phyloP scores from a whole-genome alignment of 2,888 invertebrate genomes.

The Aphodius granarius region DNA sequence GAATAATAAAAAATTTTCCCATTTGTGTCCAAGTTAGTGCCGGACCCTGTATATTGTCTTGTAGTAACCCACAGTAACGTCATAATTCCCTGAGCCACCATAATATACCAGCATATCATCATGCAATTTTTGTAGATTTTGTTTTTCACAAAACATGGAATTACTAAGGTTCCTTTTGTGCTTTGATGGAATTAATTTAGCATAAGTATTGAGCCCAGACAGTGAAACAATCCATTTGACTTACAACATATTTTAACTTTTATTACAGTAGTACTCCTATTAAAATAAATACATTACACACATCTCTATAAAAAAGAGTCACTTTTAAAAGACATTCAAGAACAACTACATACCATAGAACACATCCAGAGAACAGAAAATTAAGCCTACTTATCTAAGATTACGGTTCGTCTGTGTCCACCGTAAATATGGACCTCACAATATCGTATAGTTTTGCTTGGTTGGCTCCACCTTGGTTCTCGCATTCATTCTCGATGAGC shows the following conservation, averaged over 20 bases:
- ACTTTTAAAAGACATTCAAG: background rate
- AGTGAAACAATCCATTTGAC: background rate
- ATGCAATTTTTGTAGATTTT: no score
- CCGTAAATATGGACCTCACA: background rate
- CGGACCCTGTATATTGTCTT: no score
- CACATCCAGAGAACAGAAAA: background rate
- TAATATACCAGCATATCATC: no score
- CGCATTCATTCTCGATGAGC: conserved; percentile 22
- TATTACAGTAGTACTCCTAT: background rate
- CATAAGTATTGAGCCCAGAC: no score
- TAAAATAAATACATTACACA: background rate
- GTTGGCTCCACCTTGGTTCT: background rate
- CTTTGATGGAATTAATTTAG: no score
- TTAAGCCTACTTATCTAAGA: background rate
- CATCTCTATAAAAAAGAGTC: background rate
- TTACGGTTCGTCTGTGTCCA: background rate
- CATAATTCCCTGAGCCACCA: no score
- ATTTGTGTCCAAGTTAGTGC: no score
- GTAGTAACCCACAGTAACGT: no score
- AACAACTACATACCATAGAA: background rate
- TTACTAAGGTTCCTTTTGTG: no score
- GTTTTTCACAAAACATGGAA: no score
- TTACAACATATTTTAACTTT: background rate
- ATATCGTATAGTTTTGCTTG: background rate
- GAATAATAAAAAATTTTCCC: no score